phyloP scores from a whole-genome alignment of 2,888 invertebrate species.

The Ecliptopera silaceata region DNA sequence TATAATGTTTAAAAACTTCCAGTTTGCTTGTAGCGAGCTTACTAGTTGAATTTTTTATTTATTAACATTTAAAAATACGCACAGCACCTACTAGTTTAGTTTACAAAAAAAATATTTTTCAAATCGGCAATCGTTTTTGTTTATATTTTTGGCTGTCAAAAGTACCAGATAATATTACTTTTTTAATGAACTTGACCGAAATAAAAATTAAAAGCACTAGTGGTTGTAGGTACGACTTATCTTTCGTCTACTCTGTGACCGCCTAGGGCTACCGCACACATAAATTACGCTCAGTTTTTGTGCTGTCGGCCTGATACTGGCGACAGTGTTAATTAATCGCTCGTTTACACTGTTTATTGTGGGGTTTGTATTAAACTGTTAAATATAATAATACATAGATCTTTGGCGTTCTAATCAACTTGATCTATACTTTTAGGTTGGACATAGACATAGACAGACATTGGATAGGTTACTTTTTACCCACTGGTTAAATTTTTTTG shows the following conservation, averaged over 20 bases:
- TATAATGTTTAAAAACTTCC: neutral
- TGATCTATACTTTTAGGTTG: too few relatives aligned
- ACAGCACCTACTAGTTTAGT: too few relatives aligned
- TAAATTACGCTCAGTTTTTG: constrained; percentile 75
- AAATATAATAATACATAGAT: constrained; percentile 1
- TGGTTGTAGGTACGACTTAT: neutral
- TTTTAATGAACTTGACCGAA: neutral
- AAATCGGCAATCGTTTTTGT: too few relatives aligned
- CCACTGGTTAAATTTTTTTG: too few relatives aligned
- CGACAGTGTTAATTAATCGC: constrained; percentile 74
- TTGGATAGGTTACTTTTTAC: too few relatives aligned
- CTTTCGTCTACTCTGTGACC: constrained; percentile 3
- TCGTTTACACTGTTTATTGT: constrained; percentile 45
- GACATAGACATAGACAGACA: too few relatives aligned
- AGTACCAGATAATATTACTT: neutral
- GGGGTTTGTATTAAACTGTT: constrained; percentile 32
- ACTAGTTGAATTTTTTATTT: too few relatives aligned
- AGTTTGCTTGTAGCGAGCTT: too few relatives aligned
- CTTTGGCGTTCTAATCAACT: neutral
- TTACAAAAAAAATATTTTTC: too few relatives aligned
- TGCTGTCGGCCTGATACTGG: constrained; percentile 70
- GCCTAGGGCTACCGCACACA: constrained; percentile 63
- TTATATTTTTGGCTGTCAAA: neutral
- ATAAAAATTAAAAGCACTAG: neutral
- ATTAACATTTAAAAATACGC: too few relatives aligned